phyloP scores from a whole-genome alignment of 2,888 invertebrate species.

The Minunthozetes semirufus region DNA sequence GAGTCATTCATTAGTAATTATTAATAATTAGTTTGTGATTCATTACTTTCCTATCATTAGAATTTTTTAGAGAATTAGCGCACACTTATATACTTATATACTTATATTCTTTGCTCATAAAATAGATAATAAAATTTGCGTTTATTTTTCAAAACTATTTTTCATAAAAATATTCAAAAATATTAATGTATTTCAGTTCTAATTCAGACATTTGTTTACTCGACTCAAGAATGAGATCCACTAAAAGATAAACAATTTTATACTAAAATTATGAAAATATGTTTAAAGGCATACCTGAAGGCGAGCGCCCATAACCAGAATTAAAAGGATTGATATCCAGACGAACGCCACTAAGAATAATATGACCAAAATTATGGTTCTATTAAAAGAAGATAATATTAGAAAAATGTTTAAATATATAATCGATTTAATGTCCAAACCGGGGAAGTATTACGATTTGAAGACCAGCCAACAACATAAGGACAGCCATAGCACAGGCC shows the following conservation, averaged over 20 bases:
- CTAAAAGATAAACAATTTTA: neutral
- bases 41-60: too few species aligned
- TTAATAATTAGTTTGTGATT: too few species aligned
- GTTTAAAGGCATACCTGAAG: conserved; percentile 50
- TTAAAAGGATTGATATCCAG: conserved; percentile 79
- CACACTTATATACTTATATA: too few species aligned
- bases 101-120: too few species aligned
- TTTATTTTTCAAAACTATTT: too few species aligned
- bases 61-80: too few species aligned
- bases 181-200: too few species aligned
- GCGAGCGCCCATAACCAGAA: conserved; percentile 72
- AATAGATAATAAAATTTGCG: too few species aligned
- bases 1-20: too few species aligned
- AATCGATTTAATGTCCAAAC: conserved; percentile 39
- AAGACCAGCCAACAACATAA: conserved; percentile 67
- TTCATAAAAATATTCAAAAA: too few species aligned
- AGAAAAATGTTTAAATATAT: neutral
- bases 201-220: too few species aligned
- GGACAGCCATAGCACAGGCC: conserved; percentile 66
- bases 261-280: too few species aligned
- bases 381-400: conserved; percentile 41
- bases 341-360: conserved; percentile 81
- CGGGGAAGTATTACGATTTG: conserved; percentile 74
- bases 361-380: conserved; percentile 70
- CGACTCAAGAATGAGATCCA: neutral